Conservation (phyloP, 2,113 vertebrate genomes). For the Penelope pileata region DNA sequence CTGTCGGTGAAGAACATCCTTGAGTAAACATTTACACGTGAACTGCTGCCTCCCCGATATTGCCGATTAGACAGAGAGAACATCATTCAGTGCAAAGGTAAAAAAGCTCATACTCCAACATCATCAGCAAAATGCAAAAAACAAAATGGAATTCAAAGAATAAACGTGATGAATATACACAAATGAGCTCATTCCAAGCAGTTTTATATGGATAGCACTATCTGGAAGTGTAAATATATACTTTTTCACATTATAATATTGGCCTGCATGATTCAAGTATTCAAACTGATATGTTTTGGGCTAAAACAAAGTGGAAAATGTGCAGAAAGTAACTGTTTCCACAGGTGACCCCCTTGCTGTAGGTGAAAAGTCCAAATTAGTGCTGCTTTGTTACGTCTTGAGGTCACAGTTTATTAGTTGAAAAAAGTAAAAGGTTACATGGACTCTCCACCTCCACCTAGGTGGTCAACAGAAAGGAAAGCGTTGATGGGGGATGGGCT, state of each 20-base stretch:
- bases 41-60: constrained; percentile 88
- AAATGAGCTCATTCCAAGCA: constrained; percentile 89
- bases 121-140: constrained; percentile 86
- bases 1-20: constrained; percentile 87
- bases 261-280: constrained; percentile 99
- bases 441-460: constrained; percentile 92
- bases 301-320: constrained; percentile 99
- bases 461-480: constrained; percentile 98
- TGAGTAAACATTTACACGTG: constrained; percentile 98
- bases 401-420: constrained; percentile 88
- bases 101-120: constrained; percentile 94
- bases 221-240: constrained; percentile 98
- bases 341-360: constrained; percentile 91
- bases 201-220: constrained; percentile 92
- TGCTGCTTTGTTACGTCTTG: constrained; percentile 87
- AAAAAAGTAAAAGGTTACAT: constrained; percentile 85
- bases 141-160: constrained; percentile 85
- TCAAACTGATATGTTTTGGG: constrained; percentile 99
- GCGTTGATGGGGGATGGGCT: constrained; percentile 94
- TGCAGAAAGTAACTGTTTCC: constrained; percentile 97
- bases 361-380: constrained; percentile 90
- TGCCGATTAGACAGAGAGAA: constrained; percentile 89
- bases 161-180: constrained; percentile 88
- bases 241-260: constrained; percentile 99
- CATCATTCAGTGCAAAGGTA: constrained; percentile 97